phyloP scores from a whole-genome alignment of 2,888 invertebrate species.

The Ectemnius continuus region DNA sequence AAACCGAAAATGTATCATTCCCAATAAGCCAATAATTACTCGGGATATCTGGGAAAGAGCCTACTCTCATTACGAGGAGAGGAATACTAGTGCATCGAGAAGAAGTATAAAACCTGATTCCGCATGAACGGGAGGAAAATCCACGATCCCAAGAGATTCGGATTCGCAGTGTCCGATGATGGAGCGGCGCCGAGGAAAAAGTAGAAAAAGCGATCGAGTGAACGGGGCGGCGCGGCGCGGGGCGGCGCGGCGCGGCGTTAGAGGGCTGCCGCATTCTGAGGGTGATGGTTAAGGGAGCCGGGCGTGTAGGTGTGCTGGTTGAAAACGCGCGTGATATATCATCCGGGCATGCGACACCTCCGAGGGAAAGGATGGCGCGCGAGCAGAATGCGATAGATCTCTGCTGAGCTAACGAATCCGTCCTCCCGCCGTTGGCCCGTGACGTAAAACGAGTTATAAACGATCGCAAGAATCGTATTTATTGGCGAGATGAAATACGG shows the following conservation, averaged over 20 bases:
- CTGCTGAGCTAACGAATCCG: slow-evolving; percentile 18
- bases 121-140: no score
- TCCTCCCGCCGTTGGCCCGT: slow-evolving; percentile 5
- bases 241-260: no score
- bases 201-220: no score
- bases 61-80: no score
- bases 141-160: slow-evolving; percentile 1
- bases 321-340: slow-evolving; percentile 22
- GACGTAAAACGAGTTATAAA: slow-evolving; percentile 24
- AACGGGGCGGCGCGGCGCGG: no score
- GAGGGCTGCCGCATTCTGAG: no score
- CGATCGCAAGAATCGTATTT: slow-evolving; percentile 16
- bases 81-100: no score
- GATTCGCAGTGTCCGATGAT: slow-evolving; percentile 2
- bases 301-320: slow-evolving; percentile 2
- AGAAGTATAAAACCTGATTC: no score
- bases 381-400: slow-evolving; percentile 19
- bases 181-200: not conserved
- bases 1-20: no score
- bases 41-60: no score
- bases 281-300: no score
- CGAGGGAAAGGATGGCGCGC: slow-evolving; percentile 19
- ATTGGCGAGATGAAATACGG: slow-evolving; percentile 17
- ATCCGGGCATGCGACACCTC: slow-evolving; percentile 16
- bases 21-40: no score